Percentiles rank a stretch among this genome's conserved stretches.
phyloP scores from a whole-genome alignment of 2,113 vertebrate species.

The Nothocercus nigrocapillus region DNA sequence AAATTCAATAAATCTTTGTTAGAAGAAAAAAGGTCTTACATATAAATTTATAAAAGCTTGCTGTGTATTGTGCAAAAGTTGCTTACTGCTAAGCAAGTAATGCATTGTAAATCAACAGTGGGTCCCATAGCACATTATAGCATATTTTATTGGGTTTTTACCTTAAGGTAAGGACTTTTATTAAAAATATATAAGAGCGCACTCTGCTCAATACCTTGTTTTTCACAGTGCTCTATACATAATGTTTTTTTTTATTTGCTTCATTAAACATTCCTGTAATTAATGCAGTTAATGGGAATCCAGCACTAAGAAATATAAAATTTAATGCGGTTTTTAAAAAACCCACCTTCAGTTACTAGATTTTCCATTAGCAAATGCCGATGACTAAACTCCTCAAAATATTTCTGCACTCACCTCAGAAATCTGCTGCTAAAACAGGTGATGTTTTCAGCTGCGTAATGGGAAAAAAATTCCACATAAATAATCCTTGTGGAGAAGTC shows the following conservation, averaged over 20 bases:
- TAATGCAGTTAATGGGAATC: slow-evolving; percentile 80
- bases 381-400: slow-evolving; percentile 68
- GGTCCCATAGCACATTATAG: slow-evolving; percentile 69
- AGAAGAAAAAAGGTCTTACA: slow-evolving; percentile 71
- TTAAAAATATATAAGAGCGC: slow-evolving; percentile 73
- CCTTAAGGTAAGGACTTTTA: slow-evolving; percentile 79
- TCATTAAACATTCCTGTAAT: slow-evolving; percentile 81
- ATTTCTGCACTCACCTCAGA: slow-evolving; percentile 72
- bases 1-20: slow-evolving; percentile 77
- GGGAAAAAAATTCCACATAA: slow-evolving; percentile 79
- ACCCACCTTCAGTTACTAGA: slow-evolving; percentile 59
- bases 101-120: slow-evolving; percentile 76
- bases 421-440: slow-evolving; percentile 75
- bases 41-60: slow-evolving; percentile 72
- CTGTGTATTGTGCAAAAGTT: slow-evolving; percentile 74
- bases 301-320: slow-evolving; percentile 80
- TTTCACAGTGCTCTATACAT: slow-evolving; percentile 73
- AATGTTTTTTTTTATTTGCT: slow-evolving; percentile 71
- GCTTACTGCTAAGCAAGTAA: slow-evolving; percentile 73
- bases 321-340: slow-evolving; percentile 73
- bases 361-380: slow-evolving; percentile 76
- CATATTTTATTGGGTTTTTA: slow-evolving; percentile 78
- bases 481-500: slow-evolving; percentile 69
- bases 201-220: slow-evolving; percentile 71
- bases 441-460: slow-evolving; percentile 75